A percentile compares a stretch with the other conserved stretches of the same genome.
These are phyloP conservation scores for Coelinius sp. DNA, from an alignment of 2,888 invertebrate genomes.

Conservation along the genomic window DNA sequence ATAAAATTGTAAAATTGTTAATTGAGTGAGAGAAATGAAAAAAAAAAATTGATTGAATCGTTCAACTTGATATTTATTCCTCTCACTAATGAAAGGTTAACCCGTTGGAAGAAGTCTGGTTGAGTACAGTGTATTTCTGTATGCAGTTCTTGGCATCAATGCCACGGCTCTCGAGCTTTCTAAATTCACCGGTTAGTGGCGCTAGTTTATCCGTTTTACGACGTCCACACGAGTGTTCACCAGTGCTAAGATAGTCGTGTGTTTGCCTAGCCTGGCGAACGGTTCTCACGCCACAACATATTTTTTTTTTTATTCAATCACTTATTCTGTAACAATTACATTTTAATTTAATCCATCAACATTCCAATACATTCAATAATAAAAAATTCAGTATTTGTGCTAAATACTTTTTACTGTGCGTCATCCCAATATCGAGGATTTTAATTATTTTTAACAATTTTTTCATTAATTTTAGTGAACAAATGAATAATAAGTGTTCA, in stretches of 20 bases:
- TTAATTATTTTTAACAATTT: too few relatives aligned
- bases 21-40: too few relatives aligned
- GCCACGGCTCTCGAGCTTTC: conserved; percentile 11
- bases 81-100: conserved; percentile 23
- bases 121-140: conserved; percentile 12
- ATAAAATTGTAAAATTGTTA: too few relatives aligned
- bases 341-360: too few relatives aligned
- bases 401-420: background rate
- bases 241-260: conserved; percentile 21
- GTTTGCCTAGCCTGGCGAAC: conserved; percentile 4
- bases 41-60: too few relatives aligned
- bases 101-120: background rate
- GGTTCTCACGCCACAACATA: conserved; percentile 13
- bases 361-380: background rate
- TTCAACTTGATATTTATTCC: conserved; percentile 15
- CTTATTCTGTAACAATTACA: background rate
- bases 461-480: too few relatives aligned
- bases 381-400: background rate
- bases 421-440: background rate
- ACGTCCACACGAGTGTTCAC: conserved; percentile 40
- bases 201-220: conserved; percentile 9
- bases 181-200: background rate
- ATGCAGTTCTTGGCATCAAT: conserved; percentile 24
- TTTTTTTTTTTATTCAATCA: background rate
- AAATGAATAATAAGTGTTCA: too few relatives aligned